Percentiles rank a stretch among this genome's conserved stretches.
Evolutionary conservation across 2,888 invertebrate species (phyloP).

Genomic region (Bimastos eiseni): DNA sequence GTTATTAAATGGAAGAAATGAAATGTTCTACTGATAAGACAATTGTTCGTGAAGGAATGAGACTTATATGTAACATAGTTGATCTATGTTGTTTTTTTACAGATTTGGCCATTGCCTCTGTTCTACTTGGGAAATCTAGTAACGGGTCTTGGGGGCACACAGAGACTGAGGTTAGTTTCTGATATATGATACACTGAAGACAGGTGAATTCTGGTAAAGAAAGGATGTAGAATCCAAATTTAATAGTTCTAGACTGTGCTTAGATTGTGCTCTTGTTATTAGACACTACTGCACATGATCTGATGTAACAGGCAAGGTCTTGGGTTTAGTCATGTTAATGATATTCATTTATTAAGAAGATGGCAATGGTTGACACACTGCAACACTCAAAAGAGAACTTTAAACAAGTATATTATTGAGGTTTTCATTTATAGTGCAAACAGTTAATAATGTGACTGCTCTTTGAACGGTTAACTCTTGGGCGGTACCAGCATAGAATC

Average conservation of each 20-base stretch:
- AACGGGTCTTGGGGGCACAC: constrained; percentile 93
- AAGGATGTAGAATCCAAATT: background rate
- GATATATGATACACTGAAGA: background rate
- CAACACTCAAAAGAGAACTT: no score
- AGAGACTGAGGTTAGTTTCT: constrained; percentile 69
- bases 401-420: no score
- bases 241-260: background rate
- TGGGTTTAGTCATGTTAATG: background rate
- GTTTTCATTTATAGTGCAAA: no score
- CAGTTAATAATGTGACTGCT: no score
- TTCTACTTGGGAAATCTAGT: constrained; percentile 94
- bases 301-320: background rate
- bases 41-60: background rate
- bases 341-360: background rate
- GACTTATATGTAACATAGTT: background rate
- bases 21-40: background rate
- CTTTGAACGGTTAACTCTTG: no score
- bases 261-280: background rate
- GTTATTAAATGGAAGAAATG: background rate
- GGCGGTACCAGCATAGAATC: background rate
- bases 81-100: constrained; percentile 49
- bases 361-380: no score
- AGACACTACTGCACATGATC: background rate
- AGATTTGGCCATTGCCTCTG: constrained; percentile 92
- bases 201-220: background rate